Base-by-base conservation (phyloP, 2,888 invertebrate species). In the Apodemia duryi region DNA sequence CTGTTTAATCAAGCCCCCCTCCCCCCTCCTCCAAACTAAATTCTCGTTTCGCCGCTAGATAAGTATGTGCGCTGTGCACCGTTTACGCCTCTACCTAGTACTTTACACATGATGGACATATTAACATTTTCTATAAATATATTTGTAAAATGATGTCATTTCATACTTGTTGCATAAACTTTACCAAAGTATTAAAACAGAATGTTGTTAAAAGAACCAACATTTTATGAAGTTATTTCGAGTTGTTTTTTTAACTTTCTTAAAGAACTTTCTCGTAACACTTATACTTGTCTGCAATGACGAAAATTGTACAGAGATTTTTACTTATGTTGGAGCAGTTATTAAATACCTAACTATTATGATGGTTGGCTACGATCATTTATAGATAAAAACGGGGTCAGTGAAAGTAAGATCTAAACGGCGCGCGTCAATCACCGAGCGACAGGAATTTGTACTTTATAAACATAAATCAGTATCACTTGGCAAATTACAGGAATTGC, bases 351-450 rank as follows among this genome's bases (percentile, higher is more conserved):
- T 29, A 54, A 3, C 54, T 54, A 29, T 54, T 29, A 54, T 29
- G 54, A 10, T n/a, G 11, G 21, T 38, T 51, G 52, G 35, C 32
- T 9, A 38, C 38, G 21, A 11, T 13, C 32, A 11, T n/a, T 60
- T 9, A 38, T 52, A 29, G 29, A 63, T 52, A 63, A 57, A 10
- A 64, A 61, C 64, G 60, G 64, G 64, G 46, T 60, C 64, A 43
- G 60, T 35, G 64, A 64, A 64, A 64, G 64, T 60, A 49, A 54
- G 11, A 54, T 54, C 41, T 32, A 60, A 41, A n/a, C 41, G 41
- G 43, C 62, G 62, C 41, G 54, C 41, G 29, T 62, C 63, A 54
- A 54, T 54, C 38, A 43, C 41, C 13, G 3, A 52, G 9, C 63
- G 28, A n/a, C 21, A 63, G 35, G 35, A 41, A 49, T 63, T 35